Evolutionary conservation across 2,113 vertebrate genomes (phyloP).

Genomic region (Pandion haliaetus): DNA sequence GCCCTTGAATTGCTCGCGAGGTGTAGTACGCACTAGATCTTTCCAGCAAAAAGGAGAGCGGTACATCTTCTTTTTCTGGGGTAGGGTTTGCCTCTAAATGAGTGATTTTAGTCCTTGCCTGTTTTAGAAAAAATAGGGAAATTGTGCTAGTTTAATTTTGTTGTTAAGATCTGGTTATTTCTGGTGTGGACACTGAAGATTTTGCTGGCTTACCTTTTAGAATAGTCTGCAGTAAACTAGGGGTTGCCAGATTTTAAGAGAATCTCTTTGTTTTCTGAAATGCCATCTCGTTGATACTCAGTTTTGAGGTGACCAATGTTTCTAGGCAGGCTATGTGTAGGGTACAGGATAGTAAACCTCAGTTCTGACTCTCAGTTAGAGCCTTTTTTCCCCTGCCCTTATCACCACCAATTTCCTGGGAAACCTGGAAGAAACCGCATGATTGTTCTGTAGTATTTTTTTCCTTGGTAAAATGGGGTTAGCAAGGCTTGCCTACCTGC

Average conservation of each 20-base stretch:
- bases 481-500: neutral
- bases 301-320: neutral
- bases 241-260: neutral
- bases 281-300: accelerated
- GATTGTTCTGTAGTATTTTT: neutral
- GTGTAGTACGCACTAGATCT: neutral
- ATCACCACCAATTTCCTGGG: neutral
- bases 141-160: neutral
- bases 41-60: neutral
- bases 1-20: neutral
- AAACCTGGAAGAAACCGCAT: neutral
- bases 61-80: neutral
- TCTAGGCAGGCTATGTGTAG: neutral
- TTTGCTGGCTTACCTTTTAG: neutral
- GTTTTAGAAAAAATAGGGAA: neutral
- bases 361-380: neutral
- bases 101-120: neutral
- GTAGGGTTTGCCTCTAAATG: neutral
- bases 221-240: neutral
- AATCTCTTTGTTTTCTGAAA: neutral
- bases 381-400: neutral
- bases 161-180: neutral
- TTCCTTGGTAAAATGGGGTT: neutral
- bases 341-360: neutral
- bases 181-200: neutral